Percentiles rank a stretch among this genome's conserved stretches.
These are phyloP conservation scores for Drosophila longiperda DNA, from an alignment of 2,888 invertebrate species.

Conservation along the genomic window DNA sequence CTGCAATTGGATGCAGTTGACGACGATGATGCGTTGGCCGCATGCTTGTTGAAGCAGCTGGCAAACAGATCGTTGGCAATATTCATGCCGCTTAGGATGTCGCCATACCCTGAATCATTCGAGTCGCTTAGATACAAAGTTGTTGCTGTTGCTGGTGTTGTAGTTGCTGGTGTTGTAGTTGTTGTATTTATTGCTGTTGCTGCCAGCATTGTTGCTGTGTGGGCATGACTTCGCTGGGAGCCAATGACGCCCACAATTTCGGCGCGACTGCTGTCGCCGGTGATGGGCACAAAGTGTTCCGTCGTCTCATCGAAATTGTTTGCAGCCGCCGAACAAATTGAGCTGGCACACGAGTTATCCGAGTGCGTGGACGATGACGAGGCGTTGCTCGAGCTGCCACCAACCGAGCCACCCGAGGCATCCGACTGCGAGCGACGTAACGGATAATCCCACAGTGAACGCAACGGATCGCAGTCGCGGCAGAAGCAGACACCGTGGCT, in stretches of 20 bases:
- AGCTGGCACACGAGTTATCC: conserved; percentile 68
- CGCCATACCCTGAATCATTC: conserved; percentile 83
- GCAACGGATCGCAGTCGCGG: conserved; percentile 83
- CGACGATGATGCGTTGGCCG: conserved; percentile 4
- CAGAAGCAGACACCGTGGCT: conserved; percentile 80
- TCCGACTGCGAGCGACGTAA: conserved; percentile 84
- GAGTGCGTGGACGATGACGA: conserved; percentile 68
- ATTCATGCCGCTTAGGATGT: conserved; percentile 84
- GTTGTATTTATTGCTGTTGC: conserved; percentile 19
- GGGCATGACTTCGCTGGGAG: conserved; percentile 78
- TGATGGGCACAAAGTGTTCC: conserved; percentile 76
- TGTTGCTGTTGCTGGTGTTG: conserved; percentile 20
- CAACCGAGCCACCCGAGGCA: conserved; percentile 80
- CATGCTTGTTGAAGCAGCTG: conserved; percentile 59
- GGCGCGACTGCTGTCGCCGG: conserved; percentile 75
- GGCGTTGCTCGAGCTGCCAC: conserved; percentile 56
- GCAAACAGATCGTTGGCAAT: conserved; percentile 83
- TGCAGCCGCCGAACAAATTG: conserved; percentile 50
- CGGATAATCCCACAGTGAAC: conserved; percentile 85
- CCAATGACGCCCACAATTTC: conserved; percentile 84
- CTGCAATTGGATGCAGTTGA: conserved; percentile 13
- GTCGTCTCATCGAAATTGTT: conserved; percentile 58
- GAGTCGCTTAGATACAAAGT: conserved; percentile 70
- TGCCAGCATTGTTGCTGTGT: conserved; percentile 24
- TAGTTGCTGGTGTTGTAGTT: conserved; percentile 18